Evolutionary conservation across 2,797 vertebrate species (phyloP), one percentile per base, ranked within the genome.

Genomic region (Mormyrops attenuatus): DNA sequence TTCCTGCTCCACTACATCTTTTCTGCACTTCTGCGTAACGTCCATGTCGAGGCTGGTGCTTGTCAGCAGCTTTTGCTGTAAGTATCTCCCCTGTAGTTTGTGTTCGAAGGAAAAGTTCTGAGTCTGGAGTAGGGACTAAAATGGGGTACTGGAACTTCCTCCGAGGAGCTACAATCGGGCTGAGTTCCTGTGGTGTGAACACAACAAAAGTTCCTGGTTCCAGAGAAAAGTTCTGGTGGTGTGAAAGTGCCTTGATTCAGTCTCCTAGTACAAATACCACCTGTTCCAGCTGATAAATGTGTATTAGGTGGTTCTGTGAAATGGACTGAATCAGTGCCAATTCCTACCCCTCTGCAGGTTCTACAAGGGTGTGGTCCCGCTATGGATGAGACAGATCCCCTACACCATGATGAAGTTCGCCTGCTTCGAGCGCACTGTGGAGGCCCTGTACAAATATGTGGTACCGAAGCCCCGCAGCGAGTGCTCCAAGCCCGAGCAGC

Each of bases 371-470:
- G 97, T 99, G 93, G 97, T 96, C 15, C 98, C 99, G 0, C 96
- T 99, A 13, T 99, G 99, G 98, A 99, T 99, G 99, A 98, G 99
- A 87, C 99, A 99, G 95, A 99, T 99, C 91, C 98, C 99, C 5
- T 99, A 99, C 93, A 99, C 99, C 90, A 99, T 99, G 99, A 99
- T 99, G 98, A 99, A 99, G 92, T 99, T 99, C 2, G 96, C 99
- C 92, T 99, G 99, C 95, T 99, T 99, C 88, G 99, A 99, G 94
- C 97, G 99, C 57, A 99, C 99, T 0, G 98, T 99, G 90, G 99
- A 99, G 96, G 3, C 96, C 89, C 95, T 99, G 84, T 99, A 99
- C 94, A 99, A 98, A 92, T 95, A 96, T 0, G 97, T 96, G 5
- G 98, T 99, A 90, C 99, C 99, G 52, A 99, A 99, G 93, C 98